Evolutionary conservation across 2,113 vertebrate genomes (phyloP).

Genomic region (Ammodramus savannarum): DNA sequence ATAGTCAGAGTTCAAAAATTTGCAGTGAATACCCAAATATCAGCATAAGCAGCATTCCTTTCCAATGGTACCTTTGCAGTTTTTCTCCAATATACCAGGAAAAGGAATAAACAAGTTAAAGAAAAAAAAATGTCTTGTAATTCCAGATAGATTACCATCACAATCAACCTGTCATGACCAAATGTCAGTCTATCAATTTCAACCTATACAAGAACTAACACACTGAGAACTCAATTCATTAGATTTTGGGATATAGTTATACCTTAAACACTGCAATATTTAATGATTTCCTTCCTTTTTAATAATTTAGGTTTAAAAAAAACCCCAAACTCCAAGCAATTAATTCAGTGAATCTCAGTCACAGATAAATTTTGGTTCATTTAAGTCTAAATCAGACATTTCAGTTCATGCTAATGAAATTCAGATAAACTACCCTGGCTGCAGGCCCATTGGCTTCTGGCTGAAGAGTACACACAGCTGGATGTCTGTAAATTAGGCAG

Average conservation of each 20-base stretch:
- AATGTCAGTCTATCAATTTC: background rate
- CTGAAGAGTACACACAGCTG: conserved; percentile 30
- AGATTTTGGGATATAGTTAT: background rate
- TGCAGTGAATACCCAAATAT: background rate
- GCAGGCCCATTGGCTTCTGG: background rate
- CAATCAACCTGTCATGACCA: background rate
- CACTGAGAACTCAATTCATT: background rate
- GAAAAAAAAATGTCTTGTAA: background rate
- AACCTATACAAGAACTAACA: background rate
- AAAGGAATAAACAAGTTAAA: background rate
- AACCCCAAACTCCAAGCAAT: background rate
- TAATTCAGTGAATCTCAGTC: background rate
- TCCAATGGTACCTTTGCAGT: background rate
- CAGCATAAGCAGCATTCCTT: background rate
- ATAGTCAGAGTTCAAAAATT: background rate
- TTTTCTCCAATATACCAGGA: background rate
- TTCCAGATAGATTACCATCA: background rate
- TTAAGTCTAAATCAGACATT: background rate
- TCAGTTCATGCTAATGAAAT: background rate
- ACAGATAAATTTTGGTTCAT: background rate
- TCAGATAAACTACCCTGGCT: background rate
- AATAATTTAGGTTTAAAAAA: background rate
- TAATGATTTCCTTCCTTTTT: background rate
- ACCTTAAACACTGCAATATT: background rate
- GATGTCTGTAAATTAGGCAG: conserved; percentile 14